Conservation (phyloP, 2,113 vertebrate genomes). For the Felis chaus region DNA sequence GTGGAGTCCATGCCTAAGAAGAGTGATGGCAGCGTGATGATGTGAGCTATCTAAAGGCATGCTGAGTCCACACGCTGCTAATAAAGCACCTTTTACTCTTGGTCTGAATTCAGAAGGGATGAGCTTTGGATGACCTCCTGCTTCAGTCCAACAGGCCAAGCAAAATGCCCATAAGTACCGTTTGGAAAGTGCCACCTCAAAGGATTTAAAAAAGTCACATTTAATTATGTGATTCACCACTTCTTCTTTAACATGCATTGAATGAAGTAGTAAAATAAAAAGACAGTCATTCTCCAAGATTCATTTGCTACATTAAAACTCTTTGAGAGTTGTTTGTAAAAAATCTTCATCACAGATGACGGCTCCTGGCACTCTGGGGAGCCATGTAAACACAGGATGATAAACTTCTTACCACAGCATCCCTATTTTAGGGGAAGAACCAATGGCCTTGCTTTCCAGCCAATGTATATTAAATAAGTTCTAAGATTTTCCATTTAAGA, state of each 20-base stretch:
- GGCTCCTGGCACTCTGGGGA: conserved; percentile 6
- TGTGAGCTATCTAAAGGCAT: background rate
- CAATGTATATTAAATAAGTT: conserved; percentile 48
- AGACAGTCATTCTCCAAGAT: conserved; percentile 46
- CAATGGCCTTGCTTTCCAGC: conserved; percentile 34
- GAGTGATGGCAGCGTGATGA: background rate
- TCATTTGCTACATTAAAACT: conserved; percentile 64
- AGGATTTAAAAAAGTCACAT: conserved; percentile 63
- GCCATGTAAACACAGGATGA: background rate
- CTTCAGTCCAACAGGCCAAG: conserved; percentile 27
- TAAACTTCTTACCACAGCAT: background rate
- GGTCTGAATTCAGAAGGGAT: background rate
- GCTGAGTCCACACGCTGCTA: background rate
- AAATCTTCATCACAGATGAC: conserved; percentile 36
- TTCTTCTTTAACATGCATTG: conserved; percentile 65
- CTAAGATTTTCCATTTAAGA: conserved; percentile 4
- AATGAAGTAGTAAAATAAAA: conserved; percentile 65
- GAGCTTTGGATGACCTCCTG: conserved; percentile 50
- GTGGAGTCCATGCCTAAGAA: background rate
- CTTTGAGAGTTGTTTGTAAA: conserved; percentile 39
- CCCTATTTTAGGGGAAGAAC: background rate
- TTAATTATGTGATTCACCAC: conserved; percentile 60
- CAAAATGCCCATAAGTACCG: conserved; percentile 56
- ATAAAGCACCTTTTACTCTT: background rate
- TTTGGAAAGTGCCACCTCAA: conserved; percentile 52